Evolutionary conservation across 2,888 invertebrate species (phyloP), one percentile per base, ranked within the genome.

Genomic region (Crioceris asparagi): DNA sequence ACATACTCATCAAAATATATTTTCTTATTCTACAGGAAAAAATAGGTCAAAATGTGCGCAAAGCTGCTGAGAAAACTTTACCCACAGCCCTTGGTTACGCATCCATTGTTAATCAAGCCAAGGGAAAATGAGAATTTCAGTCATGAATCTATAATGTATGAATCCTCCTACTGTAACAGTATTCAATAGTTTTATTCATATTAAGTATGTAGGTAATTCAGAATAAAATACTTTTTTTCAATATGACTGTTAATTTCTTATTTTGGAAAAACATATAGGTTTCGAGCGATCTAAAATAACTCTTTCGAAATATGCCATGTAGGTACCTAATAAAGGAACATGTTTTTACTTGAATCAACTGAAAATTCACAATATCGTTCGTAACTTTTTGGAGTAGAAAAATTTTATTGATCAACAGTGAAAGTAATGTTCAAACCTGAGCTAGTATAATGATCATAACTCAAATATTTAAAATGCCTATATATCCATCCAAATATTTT

Each of bases 41-140:
- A 32, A 41, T 36, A 4, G 46, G 40, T 3, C 25, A 40, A 32
- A 46, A 44, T 23, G 37, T 46, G 4, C 31, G 44, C 5, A 42
- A 46, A n/a, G 38, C 42, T 25, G 42, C 41, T 17, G 41, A 38
- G 17, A 42, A 40, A 35, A 36, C 29, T 21, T 35, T 44, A 17
- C 44, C 44, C 11, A 32, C 40, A n/a, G 39, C 38, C 4, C 23
- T 35, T 21, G 42, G 39, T 26, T 44, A 42, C 30, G 44, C 42
- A n/a, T n/a, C n/a, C n/a, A n/a, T n/a, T n/a, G n/a, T n/a, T 23
- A 43, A 44, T 6, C 35, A 44, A 10, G 44, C 44, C 25, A 3
- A 11, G 26, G 12, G 7, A 25, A 12, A 12, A 25, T 4, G 7
- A 3, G n/a, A 25, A 25, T 25, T 4, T n/a, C 7, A 25, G 26